Conservation (phyloP, 2,797 vertebrate genomes). For the Tokudaia tokunoshimensis region DNA sequence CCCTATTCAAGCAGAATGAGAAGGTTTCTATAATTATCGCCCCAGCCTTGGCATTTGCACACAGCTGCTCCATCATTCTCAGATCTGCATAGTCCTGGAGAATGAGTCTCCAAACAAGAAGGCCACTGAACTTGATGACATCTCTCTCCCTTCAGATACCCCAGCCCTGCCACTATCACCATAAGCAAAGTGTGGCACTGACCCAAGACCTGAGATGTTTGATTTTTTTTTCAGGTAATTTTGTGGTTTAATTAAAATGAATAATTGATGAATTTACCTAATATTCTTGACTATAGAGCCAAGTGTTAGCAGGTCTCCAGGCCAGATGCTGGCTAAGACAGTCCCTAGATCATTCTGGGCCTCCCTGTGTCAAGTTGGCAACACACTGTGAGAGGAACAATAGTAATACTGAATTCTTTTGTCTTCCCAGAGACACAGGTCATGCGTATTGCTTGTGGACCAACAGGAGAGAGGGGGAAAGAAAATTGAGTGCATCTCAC, state of each 20-base stretch:
- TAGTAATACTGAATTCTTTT: conserved; percentile 59
- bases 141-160: conserved; percentile 1
- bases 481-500: not conserved
- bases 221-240: not conserved
- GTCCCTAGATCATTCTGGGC: conserved; percentile 77
- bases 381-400: conserved; percentile 57
- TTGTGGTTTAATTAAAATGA: conserved; percentile 45
- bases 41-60: conserved; percentile 85
- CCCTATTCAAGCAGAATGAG: conserved; percentile 84
- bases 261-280: not conserved
- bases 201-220: not conserved
- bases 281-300: conserved; percentile 24
- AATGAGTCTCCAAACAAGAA: conserved; percentile 55
- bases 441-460: not conserved
- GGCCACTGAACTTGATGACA: not conserved
- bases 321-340: conserved; percentile 77
- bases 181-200: not conserved
- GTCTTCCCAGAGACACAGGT: not conserved
- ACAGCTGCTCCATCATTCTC: conserved; percentile 83
- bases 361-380: conserved; percentile 55
- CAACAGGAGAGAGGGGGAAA: not conserved
- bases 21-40: conserved; percentile 87
- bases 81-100: conserved; percentile 79
- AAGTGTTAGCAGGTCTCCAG: conserved; percentile 72
- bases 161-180: not conserved